Evolutionary conservation across 2,888 invertebrate species (phyloP).

Genomic region (Conus canariensis): DNA sequence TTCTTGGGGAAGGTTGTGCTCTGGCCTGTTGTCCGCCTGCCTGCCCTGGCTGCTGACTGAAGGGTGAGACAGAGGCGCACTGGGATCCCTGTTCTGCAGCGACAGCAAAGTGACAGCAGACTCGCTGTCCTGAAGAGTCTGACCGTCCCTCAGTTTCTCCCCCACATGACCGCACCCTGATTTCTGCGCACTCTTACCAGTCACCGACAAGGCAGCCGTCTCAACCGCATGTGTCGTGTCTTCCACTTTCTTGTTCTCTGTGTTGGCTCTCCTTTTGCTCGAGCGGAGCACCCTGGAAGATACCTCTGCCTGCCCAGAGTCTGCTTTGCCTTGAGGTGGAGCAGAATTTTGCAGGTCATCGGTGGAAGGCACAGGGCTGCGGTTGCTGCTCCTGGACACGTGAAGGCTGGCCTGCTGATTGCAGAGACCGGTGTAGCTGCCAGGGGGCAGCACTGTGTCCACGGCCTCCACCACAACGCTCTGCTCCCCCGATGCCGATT

Average conservation of each 20-base stretch:
- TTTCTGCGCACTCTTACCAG: background rate
- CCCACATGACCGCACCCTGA: background rate
- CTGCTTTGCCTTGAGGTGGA: background rate
- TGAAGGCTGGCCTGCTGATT: constrained; percentile 68
- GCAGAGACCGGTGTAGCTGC: constrained; percentile 63
- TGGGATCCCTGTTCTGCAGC: constrained; percentile 66
- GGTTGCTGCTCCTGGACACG: constrained; percentile 18
- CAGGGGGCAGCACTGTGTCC: constrained; percentile 54
- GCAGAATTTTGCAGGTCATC: background rate
- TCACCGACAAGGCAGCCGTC: too few species aligned
- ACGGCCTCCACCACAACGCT: constrained; percentile 70
- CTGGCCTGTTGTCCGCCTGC: background rate
- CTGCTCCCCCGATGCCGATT: constrained; percentile 29
- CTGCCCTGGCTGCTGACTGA: background rate
- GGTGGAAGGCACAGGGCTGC: constrained; percentile 3
- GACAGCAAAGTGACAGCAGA: constrained; percentile 67
- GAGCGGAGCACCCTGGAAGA: background rate
- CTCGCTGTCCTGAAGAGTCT: constrained; percentile 51
- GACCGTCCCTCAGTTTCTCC: background rate
- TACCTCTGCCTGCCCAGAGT: background rate
- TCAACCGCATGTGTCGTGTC: too few species aligned
- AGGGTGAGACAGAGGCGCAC: constrained; percentile 65
- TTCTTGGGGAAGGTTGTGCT: background rate
- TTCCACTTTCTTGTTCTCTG: background rate
- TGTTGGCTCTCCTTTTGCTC: background rate